Base-by-base conservation (phyloP, 2,888 invertebrate species). In the Cheiracanthium punctorium region DNA sequence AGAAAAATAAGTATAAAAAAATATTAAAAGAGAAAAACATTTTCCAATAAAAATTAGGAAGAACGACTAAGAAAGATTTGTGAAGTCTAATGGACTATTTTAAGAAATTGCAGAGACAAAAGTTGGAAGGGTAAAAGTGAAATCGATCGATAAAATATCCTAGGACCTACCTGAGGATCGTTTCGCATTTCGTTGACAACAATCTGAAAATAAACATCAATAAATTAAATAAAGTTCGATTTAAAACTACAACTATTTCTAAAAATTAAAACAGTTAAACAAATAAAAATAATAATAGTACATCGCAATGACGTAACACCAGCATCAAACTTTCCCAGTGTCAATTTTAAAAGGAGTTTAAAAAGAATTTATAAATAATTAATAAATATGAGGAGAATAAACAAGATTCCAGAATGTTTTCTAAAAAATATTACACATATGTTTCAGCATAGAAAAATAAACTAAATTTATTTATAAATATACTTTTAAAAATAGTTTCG, bases 111-210 rank as follows among this genome's bases (percentile, higher is more conserved):
- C 20, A 58, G 24, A 58, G 24, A 24, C 4, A 58, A 58, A 58
- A 58, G 58, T 58, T 58, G 12, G 24, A 58, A 24, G 69, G 58
- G 58, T 67, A 75, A 69, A 70, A 82, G n/a, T 67, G 71, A 58
- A 52, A 82, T 43, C 74, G 85, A 85, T 85, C 85, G 75, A 85
- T 85, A 85, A 85, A 85, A 69, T 80, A 77, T 81, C 71, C 81
- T 75, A 71, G 69, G 70, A 77, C 82, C 79, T 86, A 88, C 88
- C 85, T 88, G 87, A 73, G 87, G 85, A 88, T 88, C 88, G 79
- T 79, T 88, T 75, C 82, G 70, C 76, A 88, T 85, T 72, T 88
- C 87, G 12, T 74, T 75, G 37, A 88, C 85, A 71, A 88, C 81
- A 70, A 88, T 88, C 88, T 88, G 82, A 67, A 82, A 85, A 72